Evolutionary conservation across 2,113 vertebrate genomes (phyloP), one percentile per base, ranked within the genome.

Genomic region (Scophthalmus maximus): DNA sequence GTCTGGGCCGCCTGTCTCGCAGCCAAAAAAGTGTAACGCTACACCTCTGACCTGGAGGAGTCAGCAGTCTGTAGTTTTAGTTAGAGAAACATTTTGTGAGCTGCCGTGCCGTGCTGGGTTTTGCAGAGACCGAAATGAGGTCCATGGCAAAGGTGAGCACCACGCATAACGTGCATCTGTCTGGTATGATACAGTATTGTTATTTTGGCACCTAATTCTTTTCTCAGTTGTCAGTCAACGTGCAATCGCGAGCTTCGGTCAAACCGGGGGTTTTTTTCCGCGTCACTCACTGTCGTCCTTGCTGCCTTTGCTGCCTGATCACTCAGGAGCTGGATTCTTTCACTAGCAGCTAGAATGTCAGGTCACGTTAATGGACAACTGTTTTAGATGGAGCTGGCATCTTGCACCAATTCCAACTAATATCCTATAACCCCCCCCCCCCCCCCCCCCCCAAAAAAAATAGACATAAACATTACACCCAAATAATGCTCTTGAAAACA

Each of bases 1-100:
- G 88, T 78, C 72, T 64, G 76, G 67, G 81, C 55, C 23, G 42
- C 40, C 10, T 79, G 78, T 88, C 84, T 42, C 79, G 82, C 85
- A 79, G 86, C 79, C 82, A 80, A 32, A 74, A n/a, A n/a, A n/a
- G 57, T 76, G 86, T 79, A 91, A 91, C 17, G 65, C 66, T 84
- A 87, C 81, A 84, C 88, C 81, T 79, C 83, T 80, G 88, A 87
- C 78, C 88, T 15, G 62, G 27, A 66, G 80, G 76, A 82, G 82
- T 88, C 89, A 88, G 79, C 81, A 83, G 81, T 83, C 79, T 87
- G 78, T 47, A 79, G 78, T 60, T 82, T 81, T 40, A 88, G 76
- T 63, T 59, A 69, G 66, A 81, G 85, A 82, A 82, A 77, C 82
- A 82, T 68, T 61, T 85, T 67, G 18, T 10, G 69, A 79, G 74